A percentile compares a stretch with the other conserved stretches of the same genome.
phyloP scores from a whole-genome alignment of 2,113 vertebrate genomes.

The Phainopepla nitens region DNA sequence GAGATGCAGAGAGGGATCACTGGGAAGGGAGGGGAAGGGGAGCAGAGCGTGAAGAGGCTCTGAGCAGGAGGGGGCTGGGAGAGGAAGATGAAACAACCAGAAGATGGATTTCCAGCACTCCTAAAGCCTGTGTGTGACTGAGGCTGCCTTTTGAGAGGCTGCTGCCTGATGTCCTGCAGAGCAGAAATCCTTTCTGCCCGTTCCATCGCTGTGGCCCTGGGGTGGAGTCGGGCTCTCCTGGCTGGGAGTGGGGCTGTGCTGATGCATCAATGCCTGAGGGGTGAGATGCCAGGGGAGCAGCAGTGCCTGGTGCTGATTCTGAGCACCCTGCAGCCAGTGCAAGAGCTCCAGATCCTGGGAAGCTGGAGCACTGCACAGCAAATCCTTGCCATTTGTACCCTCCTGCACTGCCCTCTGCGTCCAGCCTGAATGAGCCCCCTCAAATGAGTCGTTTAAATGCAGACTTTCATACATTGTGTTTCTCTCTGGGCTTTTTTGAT shows the following conservation, averaged over 20 bases:
- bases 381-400: not conserved
- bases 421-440: not conserved
- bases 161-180: not conserved
- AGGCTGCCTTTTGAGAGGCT: not conserved
- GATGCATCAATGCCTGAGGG: rapidly evolving
- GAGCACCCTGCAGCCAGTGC: not conserved
- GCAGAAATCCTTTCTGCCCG: not conserved
- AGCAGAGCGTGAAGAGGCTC: not conserved
- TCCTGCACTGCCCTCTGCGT: not conserved
- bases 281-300: not conserved
- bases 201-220: not conserved
- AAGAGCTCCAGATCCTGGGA: not conserved
- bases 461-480: not conserved
- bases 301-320: not conserved
- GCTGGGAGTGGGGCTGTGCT: not conserved
- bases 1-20: not conserved
- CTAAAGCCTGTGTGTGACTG: not conserved
- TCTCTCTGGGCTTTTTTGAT: not conserved
- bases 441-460: not conserved
- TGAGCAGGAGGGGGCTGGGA: not conserved
- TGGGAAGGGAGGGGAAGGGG: not conserved
- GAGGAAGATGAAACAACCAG: rapidly evolving
- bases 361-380: not conserved
- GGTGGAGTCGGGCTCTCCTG: not conserved
- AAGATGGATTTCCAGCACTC: not conserved